A percentile compares a stretch with the other conserved stretches of the same genome.
These are phyloP conservation scores for Peromyscus aztecus DNA, from an alignment of 2,797 vertebrate species.

Conservation along the genomic window DNA sequence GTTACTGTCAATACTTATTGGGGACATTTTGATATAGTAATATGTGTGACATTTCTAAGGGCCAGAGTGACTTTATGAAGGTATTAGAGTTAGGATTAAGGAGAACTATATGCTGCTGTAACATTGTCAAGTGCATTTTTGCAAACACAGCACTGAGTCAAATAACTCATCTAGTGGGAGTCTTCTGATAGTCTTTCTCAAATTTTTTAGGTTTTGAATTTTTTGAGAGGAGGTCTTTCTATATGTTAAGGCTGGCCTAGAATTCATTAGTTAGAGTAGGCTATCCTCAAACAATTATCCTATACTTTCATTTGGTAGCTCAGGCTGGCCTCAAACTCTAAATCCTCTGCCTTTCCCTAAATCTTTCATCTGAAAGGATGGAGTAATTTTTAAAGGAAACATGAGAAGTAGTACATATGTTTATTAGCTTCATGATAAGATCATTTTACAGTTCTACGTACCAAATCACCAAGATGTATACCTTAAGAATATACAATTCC, in stretches of 20 bases:
- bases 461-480: neutral
- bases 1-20: neutral
- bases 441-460: neutral
- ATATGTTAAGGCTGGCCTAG: neutral
- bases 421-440: neutral
- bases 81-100: conserved; percentile 23
- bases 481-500: neutral
- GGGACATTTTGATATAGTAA: conserved; percentile 35
- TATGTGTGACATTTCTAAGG: conserved; percentile 43
- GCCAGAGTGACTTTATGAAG: conserved; percentile 19
- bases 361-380: conserved; percentile 49
- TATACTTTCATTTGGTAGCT: neutral
- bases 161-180: neutral
- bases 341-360: conserved; percentile 3
- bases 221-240: neutral
- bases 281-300: neutral
- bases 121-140: conserved; percentile 9
- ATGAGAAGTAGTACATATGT: neutral
- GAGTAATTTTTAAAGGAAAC: conserved; percentile 12
- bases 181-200: conserved; percentile 38
- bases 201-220: conserved; percentile 19
- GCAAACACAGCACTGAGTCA: neutral
- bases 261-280: neutral
- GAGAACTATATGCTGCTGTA: neutral
- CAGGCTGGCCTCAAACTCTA: neutral